Evolutionary conservation across 2,113 vertebrate species (phyloP).

Genomic region (Lophotis ruficrista): DNA sequence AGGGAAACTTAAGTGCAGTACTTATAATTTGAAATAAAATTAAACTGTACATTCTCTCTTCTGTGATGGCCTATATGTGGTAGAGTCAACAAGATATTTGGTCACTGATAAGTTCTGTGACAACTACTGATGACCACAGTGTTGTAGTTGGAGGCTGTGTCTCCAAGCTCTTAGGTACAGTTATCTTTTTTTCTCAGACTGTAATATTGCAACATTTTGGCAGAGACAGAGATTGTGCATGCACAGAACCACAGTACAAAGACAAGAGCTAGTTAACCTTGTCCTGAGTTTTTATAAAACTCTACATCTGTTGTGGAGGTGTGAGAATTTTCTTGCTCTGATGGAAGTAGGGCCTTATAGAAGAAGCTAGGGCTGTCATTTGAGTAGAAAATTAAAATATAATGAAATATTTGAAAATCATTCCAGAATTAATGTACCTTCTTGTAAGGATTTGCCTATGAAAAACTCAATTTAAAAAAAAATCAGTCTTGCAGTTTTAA

Average conservation of each 20-base stretch:
- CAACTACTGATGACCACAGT: neutral
- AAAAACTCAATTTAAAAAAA: neutral
- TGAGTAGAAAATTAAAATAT: neutral
- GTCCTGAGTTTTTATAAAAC: neutral
- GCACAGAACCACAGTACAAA: neutral
- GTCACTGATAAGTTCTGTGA: neutral
- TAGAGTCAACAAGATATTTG: neutral
- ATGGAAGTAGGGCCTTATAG: neutral
- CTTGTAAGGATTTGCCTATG: neutral
- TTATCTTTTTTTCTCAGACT: neutral
- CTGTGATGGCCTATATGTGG: neutral
- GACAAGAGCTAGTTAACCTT: conserved; percentile 40
- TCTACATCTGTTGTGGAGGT: neutral
- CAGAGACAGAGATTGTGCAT: neutral
- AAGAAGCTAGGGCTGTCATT: neutral
- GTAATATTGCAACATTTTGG: neutral
- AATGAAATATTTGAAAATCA: neutral
- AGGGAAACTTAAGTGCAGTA: neutral
- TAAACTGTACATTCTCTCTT: neutral
- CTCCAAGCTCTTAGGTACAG: neutral
- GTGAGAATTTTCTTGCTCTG: neutral
- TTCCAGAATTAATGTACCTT: neutral
- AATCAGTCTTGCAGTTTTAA: neutral
- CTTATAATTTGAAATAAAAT: neutral
- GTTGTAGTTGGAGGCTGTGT: neutral